Percentiles rank a stretch among this genome's conserved stretches.
These are phyloP conservation scores for Channa maculata DNA, from an alignment of 2,113 vertebrate genomes.

Conservation along the genomic window DNA sequence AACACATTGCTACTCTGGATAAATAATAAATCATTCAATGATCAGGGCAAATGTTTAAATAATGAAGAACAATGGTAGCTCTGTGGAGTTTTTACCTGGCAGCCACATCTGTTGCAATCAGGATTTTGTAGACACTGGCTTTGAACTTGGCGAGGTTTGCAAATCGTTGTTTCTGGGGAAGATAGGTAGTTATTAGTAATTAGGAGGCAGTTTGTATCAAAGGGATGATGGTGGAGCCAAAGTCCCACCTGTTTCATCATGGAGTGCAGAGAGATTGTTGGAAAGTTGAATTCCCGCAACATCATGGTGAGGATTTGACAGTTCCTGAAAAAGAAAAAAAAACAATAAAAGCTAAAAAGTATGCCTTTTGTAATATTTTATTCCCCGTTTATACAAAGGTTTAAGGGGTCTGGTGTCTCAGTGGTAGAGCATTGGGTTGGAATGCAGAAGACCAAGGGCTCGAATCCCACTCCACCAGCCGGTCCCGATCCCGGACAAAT, in stretches of 20 bases:
- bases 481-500: too few relatives aligned
- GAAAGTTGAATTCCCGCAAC: conserved; percentile 90
- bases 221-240: neutral
- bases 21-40: too few relatives aligned
- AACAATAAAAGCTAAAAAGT: neutral
- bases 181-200: neutral
- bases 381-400: too few relatives aligned
- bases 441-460: too few relatives aligned
- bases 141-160: conserved; percentile 95
- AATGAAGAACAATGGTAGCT: neutral
- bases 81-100: conserved; percentile 83
- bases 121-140: conserved; percentile 94
- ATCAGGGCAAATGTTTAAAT: neutral
- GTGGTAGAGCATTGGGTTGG: too few relatives aligned
- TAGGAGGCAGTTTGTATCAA: too few relatives aligned
- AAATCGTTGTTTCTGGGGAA: conserved; percentile 89
- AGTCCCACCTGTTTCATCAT: conserved; percentile 95
- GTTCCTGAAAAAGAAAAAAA: conserved; percentile 81
- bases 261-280: conserved; percentile 91
- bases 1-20: neutral
- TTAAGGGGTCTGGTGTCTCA: too few relatives aligned
- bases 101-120: conserved; percentile 95
- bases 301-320: conserved; percentile 97
- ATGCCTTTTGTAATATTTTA: too few relatives aligned
- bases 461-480: too few relatives aligned